Conservation (phyloP, 2,888 invertebrate species). For the Calameuta pallipes region DNA sequence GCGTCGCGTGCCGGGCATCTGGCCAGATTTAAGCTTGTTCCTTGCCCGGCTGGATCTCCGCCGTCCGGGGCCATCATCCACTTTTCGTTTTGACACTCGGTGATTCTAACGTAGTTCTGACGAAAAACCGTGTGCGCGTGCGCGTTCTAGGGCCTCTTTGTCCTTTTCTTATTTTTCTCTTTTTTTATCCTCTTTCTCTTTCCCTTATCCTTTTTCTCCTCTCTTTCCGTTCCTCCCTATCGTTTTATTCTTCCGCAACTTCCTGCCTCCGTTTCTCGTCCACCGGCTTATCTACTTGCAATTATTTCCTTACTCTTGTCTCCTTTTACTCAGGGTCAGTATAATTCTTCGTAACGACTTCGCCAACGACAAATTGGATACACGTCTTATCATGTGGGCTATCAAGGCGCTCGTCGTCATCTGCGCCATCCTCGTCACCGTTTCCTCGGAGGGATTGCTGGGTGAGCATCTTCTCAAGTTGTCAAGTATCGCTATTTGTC, state of each 20-base stretch:
- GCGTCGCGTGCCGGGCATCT: conserved; percentile 50
- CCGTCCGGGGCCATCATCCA: conserved; percentile 17
- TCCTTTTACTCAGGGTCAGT: too few species aligned
- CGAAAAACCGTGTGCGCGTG: too few species aligned
- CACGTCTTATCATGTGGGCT: too few species aligned
- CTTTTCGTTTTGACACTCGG: conserved; percentile 10
- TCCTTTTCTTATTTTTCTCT: conserved; percentile 23
- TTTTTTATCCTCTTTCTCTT: conserved; percentile 10
- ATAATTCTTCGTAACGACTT: too few species aligned
- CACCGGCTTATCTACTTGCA: background rate
- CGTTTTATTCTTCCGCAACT: too few species aligned
- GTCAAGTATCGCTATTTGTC: too few species aligned
- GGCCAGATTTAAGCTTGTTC: conserved; percentile 62
- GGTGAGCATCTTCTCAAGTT: conserved; percentile 45
- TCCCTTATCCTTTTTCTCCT: conserved; percentile 1
- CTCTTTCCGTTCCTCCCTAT: background rate
- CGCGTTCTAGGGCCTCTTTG: conserved; percentile 13
- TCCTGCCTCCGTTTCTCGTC: background rate
- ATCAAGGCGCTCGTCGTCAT: conserved; percentile 41
- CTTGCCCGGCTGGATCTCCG: conserved; percentile 57
- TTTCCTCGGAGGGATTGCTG: conserved; percentile 59
- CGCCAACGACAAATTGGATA: too few species aligned
- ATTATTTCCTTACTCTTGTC: too few species aligned
- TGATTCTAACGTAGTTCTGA: background rate
- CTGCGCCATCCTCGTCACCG: conserved; percentile 45